Conservation (phyloP, 2,113 vertebrate genomes). For the Nicator chloris region DNA sequence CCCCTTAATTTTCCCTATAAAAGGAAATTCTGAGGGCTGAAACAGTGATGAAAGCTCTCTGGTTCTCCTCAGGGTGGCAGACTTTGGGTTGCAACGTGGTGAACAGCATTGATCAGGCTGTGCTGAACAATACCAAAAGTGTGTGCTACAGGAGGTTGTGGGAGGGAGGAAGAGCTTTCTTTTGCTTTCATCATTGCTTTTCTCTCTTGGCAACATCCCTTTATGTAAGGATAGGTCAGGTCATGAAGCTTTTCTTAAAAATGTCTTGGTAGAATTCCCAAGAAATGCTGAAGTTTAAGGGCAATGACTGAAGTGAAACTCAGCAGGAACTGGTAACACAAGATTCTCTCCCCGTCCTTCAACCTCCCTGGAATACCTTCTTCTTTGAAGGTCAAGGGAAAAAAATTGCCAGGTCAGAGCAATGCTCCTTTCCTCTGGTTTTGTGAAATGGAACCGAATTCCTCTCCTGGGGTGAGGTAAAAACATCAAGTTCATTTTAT, state of each 20-base stretch:
- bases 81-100: neutral
- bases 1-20: neutral
- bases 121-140: neutral
- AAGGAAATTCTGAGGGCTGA: neutral
- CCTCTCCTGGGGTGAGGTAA: neutral
- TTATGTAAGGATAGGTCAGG: neutral
- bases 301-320: neutral
- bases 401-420: neutral
- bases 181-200: neutral
- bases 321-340: neutral
- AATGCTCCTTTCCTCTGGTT: neutral
- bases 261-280: neutral
- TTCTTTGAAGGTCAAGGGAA: neutral
- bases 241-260: neutral
- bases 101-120: neutral
- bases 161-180: neutral
- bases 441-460: neutral
- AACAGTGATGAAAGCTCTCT: neutral
- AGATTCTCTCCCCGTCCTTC: neutral
- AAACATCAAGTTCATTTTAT: neutral
- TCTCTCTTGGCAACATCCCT: neutral
- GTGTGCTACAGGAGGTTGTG: rapidly evolving
- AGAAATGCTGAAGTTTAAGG: slow-evolving; percentile 2
- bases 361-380: neutral
- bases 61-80: neutral